Evolutionary conservation across 2,888 invertebrate species (phyloP).

Genomic region (Eledona agricola): DNA sequence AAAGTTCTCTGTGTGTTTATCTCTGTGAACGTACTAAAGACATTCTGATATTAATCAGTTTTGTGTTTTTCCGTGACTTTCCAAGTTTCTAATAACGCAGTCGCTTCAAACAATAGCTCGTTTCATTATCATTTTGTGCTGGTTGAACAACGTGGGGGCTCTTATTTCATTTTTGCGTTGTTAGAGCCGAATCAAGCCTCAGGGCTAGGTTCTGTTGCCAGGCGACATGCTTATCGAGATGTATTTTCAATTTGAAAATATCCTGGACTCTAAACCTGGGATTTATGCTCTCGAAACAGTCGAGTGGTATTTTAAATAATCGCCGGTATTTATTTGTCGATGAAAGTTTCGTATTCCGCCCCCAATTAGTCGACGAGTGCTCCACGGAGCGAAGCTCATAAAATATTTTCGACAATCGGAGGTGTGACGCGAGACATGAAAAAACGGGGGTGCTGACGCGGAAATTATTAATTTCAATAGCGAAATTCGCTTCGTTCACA

Average conservation of each 20-base stretch:
- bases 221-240: constrained; percentile 40
- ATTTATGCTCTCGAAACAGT: constrained; percentile 36
- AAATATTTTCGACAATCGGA: no score
- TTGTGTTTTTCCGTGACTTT: no score
- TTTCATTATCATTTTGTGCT: constrained; percentile 26
- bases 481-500: no score
- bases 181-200: constrained; percentile 19
- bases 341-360: constrained; percentile 13
- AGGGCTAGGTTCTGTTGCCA: constrained; percentile 36
- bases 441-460: no score
- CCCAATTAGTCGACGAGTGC: constrained; percentile 18
- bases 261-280: constrained; percentile 34
- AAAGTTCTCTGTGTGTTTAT: no score
- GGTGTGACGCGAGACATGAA: no score
- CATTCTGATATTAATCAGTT: no score
- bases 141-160: constrained; percentile 8
- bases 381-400: no score
- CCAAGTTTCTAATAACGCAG: no score
- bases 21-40: neutral
- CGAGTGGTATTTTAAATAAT: constrained; percentile 32
- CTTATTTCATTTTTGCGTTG: constrained; percentile 30
- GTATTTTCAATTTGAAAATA: constrained; percentile 39
- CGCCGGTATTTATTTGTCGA: constrained; percentile 17
- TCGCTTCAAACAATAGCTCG: constrained; percentile 12
- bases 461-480: no score